Evolutionary conservation across 1,140 invertebrate species (phyloP), one percentile per base, ranked within the genome.

Genomic region (Drosophila nikananu): DNA sequence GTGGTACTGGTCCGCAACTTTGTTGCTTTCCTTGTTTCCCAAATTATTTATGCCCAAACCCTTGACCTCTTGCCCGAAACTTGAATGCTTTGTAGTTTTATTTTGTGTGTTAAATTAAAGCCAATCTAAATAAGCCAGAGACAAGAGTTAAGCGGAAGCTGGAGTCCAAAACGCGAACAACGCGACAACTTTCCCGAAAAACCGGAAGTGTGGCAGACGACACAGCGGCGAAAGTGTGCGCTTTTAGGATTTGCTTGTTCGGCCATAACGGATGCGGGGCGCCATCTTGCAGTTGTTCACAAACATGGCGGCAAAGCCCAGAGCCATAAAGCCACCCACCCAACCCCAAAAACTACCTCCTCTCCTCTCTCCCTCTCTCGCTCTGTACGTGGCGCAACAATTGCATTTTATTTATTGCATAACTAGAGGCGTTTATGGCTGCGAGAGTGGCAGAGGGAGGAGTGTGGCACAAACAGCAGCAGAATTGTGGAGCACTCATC

Each of bases 321-420:
- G 32, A 70, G 35, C 68, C 66, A 59, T 48, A 27, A 49, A 74
- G 32, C 27, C 44, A 41, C 52, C 19, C 21, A 52, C 41, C 17
- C 41, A n/a, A 37, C 35, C 35, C 35, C 35, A 37, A 37, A 42
- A 42, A n/a, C 39, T n/a, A 19, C 9, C 9, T 42, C 9, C 1
- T n/a, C 2, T 19, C 9, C n/a, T 12, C n/a, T 21, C 12, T 19
- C 19, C 12, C 41, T 44, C n/a, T 19, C 41, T 44, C 9, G 5
- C 10, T 6, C 21, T 54, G 17, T 17, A 8, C 44, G 19, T 76
- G 60, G 71, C 62, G 82, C 75, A 86, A 81, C 83, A 86, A 90
- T 86, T 83, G 72, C 70, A 82, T 72, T 90, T 90, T 90, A 84
- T 89, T 90, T 90, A 90, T 90, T 90, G 86, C 86, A 90, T 82